phyloP scores from a whole-genome alignment of 2,113 vertebrate genomes.

The Emydocephalus ijimae region DNA sequence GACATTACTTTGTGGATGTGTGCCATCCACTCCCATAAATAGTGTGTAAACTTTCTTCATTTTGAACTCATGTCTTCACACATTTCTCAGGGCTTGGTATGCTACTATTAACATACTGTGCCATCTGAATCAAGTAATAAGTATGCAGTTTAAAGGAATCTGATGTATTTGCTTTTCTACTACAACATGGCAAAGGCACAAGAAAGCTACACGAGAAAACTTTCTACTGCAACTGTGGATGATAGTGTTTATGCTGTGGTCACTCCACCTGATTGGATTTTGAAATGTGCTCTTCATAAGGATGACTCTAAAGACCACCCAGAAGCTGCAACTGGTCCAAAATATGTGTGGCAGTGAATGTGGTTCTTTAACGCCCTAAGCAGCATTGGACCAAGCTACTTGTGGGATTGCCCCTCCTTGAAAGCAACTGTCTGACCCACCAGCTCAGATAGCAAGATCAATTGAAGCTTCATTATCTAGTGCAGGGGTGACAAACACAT shows the following conservation, averaged over 20 bases:
- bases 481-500: neutral
- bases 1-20: neutral
- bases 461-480: neutral
- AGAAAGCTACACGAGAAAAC: neutral
- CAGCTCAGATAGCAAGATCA: neutral
- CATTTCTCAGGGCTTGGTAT: conserved; percentile 6
- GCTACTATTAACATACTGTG: neutral
- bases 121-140: neutral
- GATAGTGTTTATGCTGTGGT: neutral
- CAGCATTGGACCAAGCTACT: neutral
- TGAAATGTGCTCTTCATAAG: neutral
- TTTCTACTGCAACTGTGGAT: neutral
- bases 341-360: neutral
- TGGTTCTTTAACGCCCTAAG: neutral
- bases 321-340: neutral
- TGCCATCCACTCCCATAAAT: conserved; percentile 1
- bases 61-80: neutral
- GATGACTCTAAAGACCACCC: neutral
- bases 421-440: neutral
- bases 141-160: neutral
- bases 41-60: conserved; percentile 4
- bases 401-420: neutral
- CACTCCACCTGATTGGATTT: neutral
- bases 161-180: neutral
- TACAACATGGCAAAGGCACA: neutral